Percentiles rank a stretch among this genome's conserved stretches.
Evolutionary conservation across 2,888 invertebrate species (phyloP).

Genomic region (Ochlodes sylvanus): DNA sequence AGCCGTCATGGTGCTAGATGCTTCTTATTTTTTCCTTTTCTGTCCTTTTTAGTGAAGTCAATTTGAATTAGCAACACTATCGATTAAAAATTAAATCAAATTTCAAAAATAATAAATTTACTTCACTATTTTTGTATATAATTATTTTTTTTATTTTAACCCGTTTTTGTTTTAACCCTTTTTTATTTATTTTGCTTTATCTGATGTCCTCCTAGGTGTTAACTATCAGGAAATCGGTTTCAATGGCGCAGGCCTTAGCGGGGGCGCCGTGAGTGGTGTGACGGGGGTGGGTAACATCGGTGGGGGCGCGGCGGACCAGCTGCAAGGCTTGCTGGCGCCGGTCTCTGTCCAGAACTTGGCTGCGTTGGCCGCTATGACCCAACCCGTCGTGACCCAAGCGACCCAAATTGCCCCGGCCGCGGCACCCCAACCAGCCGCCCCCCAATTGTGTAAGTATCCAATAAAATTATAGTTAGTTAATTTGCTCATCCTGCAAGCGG

Average conservation of each 20-base stretch:
- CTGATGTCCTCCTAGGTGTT: conserved; percentile 67
- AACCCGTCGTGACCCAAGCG: conserved; percentile 83
- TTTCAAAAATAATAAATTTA: neutral
- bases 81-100: no score
- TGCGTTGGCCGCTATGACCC: conserved; percentile 93
- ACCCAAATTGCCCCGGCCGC: conserved; percentile 76
- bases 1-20: conserved; percentile 11
- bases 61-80: conserved; percentile 4
- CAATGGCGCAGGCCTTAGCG: conserved; percentile 81
- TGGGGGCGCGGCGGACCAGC: conserved; percentile 92
- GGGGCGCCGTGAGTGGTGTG: conserved; percentile 63
- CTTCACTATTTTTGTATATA: conserved; percentile 20
- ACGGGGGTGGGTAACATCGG: conserved; percentile 82
- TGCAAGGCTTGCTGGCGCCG: conserved; percentile 92
- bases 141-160: conserved; percentile 38
- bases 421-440: conserved; percentile 65
- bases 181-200: conserved; percentile 46
- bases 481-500: neutral
- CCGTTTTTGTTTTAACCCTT: conserved; percentile 38
- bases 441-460: conserved; percentile 74
- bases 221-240: conserved; percentile 83
- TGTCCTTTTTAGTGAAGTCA: conserved; percentile 26
- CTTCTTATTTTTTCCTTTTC: conserved; percentile 39
- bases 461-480: neutral
- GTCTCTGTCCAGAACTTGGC: conserved; percentile 97